Percentiles rank a stretch among this genome's conserved stretches.
Conservation (phyloP, 2,797 vertebrate species). For the Hypotaenidia philippensis region DNA sequence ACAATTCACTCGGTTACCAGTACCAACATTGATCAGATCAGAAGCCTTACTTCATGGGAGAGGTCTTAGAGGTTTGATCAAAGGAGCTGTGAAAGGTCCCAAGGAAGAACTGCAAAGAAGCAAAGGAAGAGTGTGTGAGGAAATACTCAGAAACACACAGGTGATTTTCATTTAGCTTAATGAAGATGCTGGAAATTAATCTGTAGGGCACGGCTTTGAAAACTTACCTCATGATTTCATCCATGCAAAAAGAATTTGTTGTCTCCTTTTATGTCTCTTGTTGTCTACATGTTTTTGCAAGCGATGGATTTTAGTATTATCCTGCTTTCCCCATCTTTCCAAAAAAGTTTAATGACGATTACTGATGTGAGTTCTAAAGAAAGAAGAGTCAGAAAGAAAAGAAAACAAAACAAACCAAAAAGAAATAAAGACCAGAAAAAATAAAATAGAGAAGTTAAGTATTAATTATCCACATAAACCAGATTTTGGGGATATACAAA, state of each 20-base stretch:
- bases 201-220: not conserved
- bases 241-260: not conserved
- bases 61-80: not conserved
- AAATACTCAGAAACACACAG: not conserved
- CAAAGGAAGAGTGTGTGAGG: rapidly evolving
- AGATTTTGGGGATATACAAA: constrained; percentile 31
- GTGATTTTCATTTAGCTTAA: not conserved
- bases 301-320: not conserved
- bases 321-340: not conserved
- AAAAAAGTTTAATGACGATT: not conserved
- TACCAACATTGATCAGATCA: not conserved
- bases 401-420: too few species aligned
- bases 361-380: not conserved
- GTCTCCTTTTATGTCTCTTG: not conserved
- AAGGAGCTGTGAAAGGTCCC: not conserved
- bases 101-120: not conserved
- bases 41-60: not conserved
- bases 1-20: not conserved
- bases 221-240: not conserved
- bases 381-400: too few species aligned
- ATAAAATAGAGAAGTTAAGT: not conserved
- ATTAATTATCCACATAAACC: not conserved
- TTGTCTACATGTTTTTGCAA: not conserved
- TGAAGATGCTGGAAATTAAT: not conserved
- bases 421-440: not conserved